phyloP scores from a whole-genome alignment of 2,797 vertebrate genomes.

The Chromobotia macracanthus region DNA sequence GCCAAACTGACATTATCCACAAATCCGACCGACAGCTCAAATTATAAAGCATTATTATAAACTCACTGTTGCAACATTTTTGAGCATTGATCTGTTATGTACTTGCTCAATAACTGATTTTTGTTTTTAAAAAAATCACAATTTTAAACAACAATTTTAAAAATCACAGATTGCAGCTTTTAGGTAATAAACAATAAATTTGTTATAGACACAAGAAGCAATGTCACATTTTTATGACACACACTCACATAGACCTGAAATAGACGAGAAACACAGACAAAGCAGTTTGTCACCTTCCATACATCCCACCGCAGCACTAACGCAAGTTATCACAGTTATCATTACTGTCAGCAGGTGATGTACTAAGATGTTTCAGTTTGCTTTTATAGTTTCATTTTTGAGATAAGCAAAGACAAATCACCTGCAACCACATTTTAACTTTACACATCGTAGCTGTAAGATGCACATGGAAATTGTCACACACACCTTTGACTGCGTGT shows the following conservation, averaged over 20 bases:
- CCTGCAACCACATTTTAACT: not conserved
- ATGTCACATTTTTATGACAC: not conserved
- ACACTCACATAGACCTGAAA: not conserved
- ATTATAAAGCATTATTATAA: no score
- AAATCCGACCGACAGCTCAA: no score
- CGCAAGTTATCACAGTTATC: not conserved
- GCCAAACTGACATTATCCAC: no score
- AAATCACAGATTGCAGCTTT: not conserved
- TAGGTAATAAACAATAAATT: not conserved
- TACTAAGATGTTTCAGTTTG: not conserved
- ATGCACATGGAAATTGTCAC: not conserved
- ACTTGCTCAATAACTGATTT: no score
- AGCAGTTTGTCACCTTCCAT: not conserved
- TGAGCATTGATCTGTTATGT: no score
- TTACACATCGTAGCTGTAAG: not conserved
- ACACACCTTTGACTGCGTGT: not conserved
- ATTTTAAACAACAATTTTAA: no score
- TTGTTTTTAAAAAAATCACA: no score
- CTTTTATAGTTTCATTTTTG: not conserved
- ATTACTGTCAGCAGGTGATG: not conserved
- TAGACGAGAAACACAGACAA: not conserved
- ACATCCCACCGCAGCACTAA: not conserved
- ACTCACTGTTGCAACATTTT: no score
- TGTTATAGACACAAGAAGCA: not conserved
- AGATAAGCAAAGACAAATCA: not conserved